These are phyloP conservation scores for human DNA, from an alignment of 2,113 vertebrate species.

Conservation along the genomic window DNA sequence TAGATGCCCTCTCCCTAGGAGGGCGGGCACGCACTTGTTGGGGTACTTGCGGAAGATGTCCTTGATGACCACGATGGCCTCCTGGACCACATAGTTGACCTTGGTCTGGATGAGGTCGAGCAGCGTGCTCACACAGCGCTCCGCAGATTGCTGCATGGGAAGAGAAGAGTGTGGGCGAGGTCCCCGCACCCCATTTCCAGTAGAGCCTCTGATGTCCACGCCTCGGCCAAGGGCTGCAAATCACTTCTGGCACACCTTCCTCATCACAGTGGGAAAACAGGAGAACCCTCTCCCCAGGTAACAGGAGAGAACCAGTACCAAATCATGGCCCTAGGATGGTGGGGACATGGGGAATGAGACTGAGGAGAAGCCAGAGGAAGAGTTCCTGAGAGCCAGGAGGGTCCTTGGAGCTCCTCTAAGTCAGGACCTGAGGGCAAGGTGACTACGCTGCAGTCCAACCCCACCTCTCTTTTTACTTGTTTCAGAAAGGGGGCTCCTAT, in stretches of 20 bases:
- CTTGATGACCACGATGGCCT: conserved; percentile 98
- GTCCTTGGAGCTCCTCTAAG: background rate
- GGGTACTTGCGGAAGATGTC: conserved; percentile 99
- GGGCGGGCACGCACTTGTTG: conserved; percentile 91
- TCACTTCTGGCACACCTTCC: background rate
- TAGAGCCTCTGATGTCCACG: background rate
- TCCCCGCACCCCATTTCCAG: background rate
- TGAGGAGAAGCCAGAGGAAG: background rate
- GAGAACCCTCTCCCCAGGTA: background rate
- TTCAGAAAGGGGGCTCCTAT: conserved; percentile 11
- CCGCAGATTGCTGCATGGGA: conserved; percentile 93
- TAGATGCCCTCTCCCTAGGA: fast-evolving
- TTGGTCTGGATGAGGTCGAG: conserved; percentile 99
- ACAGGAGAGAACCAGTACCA: background rate
- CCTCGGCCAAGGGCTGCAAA: background rate
- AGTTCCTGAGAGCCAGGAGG: background rate
- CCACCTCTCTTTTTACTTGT: background rate
- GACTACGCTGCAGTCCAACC: background rate
- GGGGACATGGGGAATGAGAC: background rate
- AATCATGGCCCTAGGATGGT: background rate
- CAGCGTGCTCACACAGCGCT: conserved; percentile 97
- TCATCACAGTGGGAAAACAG: background rate
- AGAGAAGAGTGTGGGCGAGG: background rate
- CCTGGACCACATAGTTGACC: conserved; percentile 98
- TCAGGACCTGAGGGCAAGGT: background rate